A percentile compares a stretch with the other conserved stretches of the same genome.
Conservation (phyloP, 2,113 vertebrate species). For the Pangasianodon hypophthalmus region DNA sequence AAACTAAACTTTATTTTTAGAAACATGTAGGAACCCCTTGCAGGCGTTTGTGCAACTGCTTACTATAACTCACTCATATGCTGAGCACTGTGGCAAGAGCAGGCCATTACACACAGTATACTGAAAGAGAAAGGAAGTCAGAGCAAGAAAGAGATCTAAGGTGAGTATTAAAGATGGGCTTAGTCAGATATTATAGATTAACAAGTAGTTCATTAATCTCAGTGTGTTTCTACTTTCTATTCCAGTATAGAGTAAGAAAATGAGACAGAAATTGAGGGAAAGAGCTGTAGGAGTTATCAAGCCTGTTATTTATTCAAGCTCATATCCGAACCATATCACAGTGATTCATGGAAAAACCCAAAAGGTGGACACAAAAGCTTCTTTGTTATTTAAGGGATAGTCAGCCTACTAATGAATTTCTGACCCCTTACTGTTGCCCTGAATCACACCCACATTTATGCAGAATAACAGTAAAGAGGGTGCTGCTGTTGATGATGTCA, state of each 20-base stretch:
- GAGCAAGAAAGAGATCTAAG: neutral
- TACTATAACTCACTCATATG: neutral
- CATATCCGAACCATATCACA: neutral
- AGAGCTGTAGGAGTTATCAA: neutral
- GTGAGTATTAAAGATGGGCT: neutral
- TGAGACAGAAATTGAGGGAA: neutral
- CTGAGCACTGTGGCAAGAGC: neutral
- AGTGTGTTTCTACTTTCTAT: neutral
- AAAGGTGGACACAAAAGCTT: neutral
- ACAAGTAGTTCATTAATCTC: neutral
- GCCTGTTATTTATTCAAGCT: slow-evolving; percentile 8
- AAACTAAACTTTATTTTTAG: neutral
- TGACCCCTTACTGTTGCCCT: neutral
- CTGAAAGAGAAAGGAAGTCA: neutral
- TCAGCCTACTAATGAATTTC: neutral
- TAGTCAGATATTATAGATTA: neutral
- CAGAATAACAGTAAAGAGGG: neutral
- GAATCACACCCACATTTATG: slow-evolving; percentile 17
- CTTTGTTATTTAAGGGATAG: slow-evolving; percentile 6
- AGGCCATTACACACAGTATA: neutral
- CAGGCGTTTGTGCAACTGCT: neutral
- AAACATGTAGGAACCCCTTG: slow-evolving; percentile 1
- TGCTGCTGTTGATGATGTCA: slow-evolving; percentile 9
- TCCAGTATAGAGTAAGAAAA: neutral
- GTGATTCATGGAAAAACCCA: slow-evolving; percentile 15